phyloP scores from a whole-genome alignment of 2,888 invertebrate genomes.

The Lingula anatina region DNA sequence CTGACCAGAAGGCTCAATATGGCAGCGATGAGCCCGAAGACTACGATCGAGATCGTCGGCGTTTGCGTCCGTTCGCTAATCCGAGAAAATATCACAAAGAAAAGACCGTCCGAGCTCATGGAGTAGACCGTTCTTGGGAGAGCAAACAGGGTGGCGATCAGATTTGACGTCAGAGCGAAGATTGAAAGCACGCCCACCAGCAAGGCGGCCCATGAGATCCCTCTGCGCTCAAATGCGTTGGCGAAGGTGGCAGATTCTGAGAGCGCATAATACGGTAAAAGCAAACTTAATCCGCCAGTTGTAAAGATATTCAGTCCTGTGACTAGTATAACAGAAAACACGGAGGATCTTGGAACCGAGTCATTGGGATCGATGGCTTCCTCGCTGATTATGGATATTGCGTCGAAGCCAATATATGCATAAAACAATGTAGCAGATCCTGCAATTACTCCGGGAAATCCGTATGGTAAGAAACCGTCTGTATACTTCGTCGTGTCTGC shows the following conservation, averaged over 20 bases:
- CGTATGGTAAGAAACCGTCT: conserved; percentile 53
- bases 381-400: conserved; percentile 52
- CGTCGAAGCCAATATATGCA: conserved; percentile 53
- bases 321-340: conserved; percentile 31
- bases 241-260: conserved; percentile 42
- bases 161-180: conserved; percentile 42
- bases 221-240: conserved; percentile 34
- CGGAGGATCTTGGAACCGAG: conserved; percentile 50
- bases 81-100: conserved; percentile 67
- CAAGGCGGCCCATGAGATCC: conserved; percentile 41
- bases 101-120: conserved; percentile 82
- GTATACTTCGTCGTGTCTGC: conserved; percentile 81
- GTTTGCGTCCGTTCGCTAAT: conserved; percentile 72
- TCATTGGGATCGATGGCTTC: conserved; percentile 49
- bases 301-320: conserved; percentile 39
- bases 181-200: conserved; percentile 42
- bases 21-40: conserved; percentile 40
- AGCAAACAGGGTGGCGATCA: conserved; percentile 75
- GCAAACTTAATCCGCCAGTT: conserved; percentile 37
- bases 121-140: conserved; percentile 82
- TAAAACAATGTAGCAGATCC: conserved; percentile 54
- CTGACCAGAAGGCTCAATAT: conserved; percentile 80
- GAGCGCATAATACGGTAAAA: conserved; percentile 36
- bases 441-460: conserved; percentile 48
- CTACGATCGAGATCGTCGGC: conserved; percentile 39